These are phyloP conservation scores for Drosophila erecta DNA, from an alignment of 1,140 invertebrate genomes.

Conservation along the genomic window DNA sequence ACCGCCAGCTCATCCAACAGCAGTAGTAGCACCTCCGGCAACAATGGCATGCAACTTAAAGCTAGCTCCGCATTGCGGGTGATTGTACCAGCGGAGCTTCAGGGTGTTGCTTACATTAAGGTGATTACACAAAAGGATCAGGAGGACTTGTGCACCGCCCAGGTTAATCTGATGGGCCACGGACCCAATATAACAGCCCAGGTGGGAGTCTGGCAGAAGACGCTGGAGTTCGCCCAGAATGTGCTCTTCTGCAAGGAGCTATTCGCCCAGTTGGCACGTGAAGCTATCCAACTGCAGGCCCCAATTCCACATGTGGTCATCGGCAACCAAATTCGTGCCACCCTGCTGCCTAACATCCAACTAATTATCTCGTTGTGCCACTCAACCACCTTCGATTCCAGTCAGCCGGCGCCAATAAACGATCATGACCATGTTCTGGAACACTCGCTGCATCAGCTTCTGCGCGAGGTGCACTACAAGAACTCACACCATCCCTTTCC, in stretches of 20 bases:
- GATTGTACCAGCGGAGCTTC: slow-evolving; percentile 95
- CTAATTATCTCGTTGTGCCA: slow-evolving; percentile 92
- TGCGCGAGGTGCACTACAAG: slow-evolving; percentile 95
- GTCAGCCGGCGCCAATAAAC: slow-evolving; percentile 87
- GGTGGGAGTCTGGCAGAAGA: slow-evolving; percentile 94
- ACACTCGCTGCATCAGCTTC: slow-evolving; percentile 96
- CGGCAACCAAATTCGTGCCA: slow-evolving; percentile 98
- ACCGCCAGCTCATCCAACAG: slow-evolving; percentile 80
- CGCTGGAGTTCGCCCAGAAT: slow-evolving; percentile 97
- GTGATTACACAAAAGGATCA: slow-evolving; percentile 97
- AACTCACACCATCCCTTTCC: slow-evolving; percentile 97
- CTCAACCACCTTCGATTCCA: slow-evolving; percentile 88
- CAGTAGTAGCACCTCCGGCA: slow-evolving; percentile 47
- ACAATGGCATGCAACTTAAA: slow-evolving; percentile 85
- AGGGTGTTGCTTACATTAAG: slow-evolving; percentile 98
- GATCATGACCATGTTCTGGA: slow-evolving; percentile 98
- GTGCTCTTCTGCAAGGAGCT: slow-evolving; percentile 99
- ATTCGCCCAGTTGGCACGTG: slow-evolving; percentile 96
- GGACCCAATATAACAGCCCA: slow-evolving; percentile 88
- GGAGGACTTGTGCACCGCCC: slow-evolving; percentile 91
- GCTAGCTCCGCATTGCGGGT: slow-evolving; percentile 94
- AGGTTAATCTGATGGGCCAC: slow-evolving; percentile 89
- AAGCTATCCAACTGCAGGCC: slow-evolving; percentile 96
- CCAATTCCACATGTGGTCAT: slow-evolving; percentile 98
- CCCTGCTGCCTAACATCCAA: slow-evolving; percentile 96